phyloP scores from a whole-genome alignment of 2,797 vertebrate species.

The Coregonus suidteri region DNA sequence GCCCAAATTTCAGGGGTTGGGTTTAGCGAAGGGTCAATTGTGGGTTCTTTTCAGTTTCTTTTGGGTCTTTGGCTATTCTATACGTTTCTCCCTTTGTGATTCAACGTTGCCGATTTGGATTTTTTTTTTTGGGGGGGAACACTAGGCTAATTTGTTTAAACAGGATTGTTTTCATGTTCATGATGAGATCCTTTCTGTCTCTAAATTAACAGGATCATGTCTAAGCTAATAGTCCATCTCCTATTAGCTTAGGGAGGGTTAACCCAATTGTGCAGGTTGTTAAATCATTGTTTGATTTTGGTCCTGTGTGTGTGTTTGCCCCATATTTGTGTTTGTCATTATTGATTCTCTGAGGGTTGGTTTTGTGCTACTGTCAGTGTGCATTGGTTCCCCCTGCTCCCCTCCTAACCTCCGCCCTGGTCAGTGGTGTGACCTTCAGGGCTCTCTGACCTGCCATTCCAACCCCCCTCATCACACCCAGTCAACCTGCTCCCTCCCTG shows the following conservation, averaged over 20 bases:
- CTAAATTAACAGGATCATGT: not conserved
- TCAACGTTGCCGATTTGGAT: too few relatives aligned
- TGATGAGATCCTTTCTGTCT: not conserved
- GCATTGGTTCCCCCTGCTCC: too few relatives aligned
- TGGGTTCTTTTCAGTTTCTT: too few relatives aligned
- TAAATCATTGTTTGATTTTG: conserved; percentile 1
- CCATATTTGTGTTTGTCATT: conserved; percentile 2
- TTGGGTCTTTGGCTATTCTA: too few relatives aligned
- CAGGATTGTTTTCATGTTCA: not conserved
- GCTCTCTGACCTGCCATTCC: conserved; percentile 12
- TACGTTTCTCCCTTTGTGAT: too few relatives aligned
- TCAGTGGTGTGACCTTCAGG: conserved; percentile 33
- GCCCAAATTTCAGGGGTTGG: too few relatives aligned
- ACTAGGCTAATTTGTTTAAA: too few relatives aligned
- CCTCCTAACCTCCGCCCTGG: not conserved
- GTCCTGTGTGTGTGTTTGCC: not conserved
- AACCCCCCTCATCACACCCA: too few relatives aligned
- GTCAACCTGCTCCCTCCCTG: too few relatives aligned
- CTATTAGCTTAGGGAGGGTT: not conserved
- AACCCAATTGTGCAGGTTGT: conserved; percentile 10
- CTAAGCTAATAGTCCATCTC: not conserved
- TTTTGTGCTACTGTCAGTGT: not conserved
- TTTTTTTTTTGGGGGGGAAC: not conserved
- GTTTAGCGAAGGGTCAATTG: too few relatives aligned
- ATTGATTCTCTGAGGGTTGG: not conserved